Evolutionary conservation across 2,113 vertebrate genomes (phyloP).

Genomic region (Tapirus terrestris): DNA sequence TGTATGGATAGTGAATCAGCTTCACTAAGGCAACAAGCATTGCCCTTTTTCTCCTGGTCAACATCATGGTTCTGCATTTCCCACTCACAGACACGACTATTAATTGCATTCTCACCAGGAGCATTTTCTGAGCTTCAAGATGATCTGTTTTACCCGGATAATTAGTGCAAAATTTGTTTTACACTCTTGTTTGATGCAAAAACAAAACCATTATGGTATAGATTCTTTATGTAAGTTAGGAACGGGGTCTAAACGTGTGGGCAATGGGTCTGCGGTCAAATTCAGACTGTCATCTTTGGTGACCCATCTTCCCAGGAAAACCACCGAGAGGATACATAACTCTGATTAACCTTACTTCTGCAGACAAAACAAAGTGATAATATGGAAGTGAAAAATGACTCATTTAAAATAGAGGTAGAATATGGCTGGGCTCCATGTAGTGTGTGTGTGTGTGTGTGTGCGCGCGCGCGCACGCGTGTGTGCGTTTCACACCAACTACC

Average conservation of each 20-base stretch:
- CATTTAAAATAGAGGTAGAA: slow-evolving; percentile 54
- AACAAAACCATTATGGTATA: neutral
- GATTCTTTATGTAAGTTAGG: neutral
- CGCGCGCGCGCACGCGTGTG: neutral
- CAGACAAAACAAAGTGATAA: slow-evolving; percentile 48
- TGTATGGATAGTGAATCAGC: neutral
- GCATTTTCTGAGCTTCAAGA: slow-evolving; percentile 23
- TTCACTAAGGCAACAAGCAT: neutral
- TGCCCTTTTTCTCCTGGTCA: slow-evolving; percentile 50
- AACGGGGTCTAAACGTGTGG: neutral
- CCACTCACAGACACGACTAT: neutral
- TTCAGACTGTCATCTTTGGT: slow-evolving; percentile 47
- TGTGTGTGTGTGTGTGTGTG: neutral
- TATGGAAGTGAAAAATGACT: slow-evolving; percentile 38
- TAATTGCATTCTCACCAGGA: neutral
- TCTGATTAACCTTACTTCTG: slow-evolving; percentile 44
- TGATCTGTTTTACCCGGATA: slow-evolving; percentile 59
- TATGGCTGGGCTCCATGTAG: neutral
- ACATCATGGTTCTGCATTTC: slow-evolving; percentile 36
- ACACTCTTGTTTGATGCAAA: neutral
- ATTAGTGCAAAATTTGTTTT: neutral
- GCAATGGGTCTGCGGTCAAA: slow-evolving; percentile 9
- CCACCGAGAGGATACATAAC: neutral
- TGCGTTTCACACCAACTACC: neutral
- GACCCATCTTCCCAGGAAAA: slow-evolving; percentile 30